Conservation (phyloP, 1,140 invertebrate genomes). For the Trichoplusia ni region DNA sequence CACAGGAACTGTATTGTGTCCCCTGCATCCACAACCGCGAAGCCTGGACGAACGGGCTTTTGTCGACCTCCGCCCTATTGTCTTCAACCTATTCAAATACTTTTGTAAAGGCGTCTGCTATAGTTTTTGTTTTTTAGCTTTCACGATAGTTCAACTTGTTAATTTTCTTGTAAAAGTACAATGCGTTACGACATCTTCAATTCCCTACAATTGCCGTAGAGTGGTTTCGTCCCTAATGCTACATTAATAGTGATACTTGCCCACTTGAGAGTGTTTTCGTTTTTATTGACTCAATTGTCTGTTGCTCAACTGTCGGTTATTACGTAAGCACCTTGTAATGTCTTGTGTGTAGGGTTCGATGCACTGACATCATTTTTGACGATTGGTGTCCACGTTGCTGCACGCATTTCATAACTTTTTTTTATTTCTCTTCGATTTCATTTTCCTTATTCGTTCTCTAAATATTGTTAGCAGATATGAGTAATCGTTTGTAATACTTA, state of each 20-base stretch:
- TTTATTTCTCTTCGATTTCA: too few species aligned
- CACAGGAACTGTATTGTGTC: constrained; percentile 69
- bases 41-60: constrained; percentile 63
- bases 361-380: constrained; percentile 42
- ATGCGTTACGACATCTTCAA: constrained; percentile 26
- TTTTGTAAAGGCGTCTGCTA: constrained; percentile 53
- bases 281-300: constrained; percentile 70
- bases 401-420: too few species aligned
- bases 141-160: constrained; percentile 53
- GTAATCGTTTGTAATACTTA: background rate
- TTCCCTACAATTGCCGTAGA: constrained; percentile 32
- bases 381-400: too few species aligned
- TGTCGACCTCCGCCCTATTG: constrained; percentile 66
- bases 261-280: constrained; percentile 62
- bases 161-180: constrained; percentile 39
- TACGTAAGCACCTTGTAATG: constrained; percentile 64
- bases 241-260: constrained; percentile 59
- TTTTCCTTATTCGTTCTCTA: too few species aligned
- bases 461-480: background rate
- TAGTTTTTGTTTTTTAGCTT: constrained; percentile 49
- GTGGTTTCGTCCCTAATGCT: constrained; percentile 52
- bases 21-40: constrained; percentile 53
- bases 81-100: constrained; percentile 63
- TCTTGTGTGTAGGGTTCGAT: constrained; percentile 51
- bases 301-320: constrained; percentile 59